These are phyloP conservation scores for Porites rus DNA, from an alignment of 92 coral and sea anemone species.

Conservation along the genomic window DNA sequence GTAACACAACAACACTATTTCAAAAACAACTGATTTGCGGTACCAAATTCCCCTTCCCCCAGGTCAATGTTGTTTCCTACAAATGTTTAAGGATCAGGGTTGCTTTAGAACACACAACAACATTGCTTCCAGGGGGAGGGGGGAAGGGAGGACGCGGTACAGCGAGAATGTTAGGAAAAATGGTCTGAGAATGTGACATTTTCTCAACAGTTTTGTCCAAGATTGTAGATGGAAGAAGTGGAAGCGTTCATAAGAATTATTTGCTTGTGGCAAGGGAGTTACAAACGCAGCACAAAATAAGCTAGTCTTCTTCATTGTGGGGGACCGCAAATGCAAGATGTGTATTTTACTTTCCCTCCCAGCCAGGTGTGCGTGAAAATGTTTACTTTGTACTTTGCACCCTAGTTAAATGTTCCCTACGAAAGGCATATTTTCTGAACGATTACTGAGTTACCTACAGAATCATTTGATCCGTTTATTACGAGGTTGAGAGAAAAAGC, in stretches of 20 bases:
- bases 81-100: too few species aligned
- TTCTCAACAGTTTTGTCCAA: too few species aligned
- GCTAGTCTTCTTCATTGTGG: conserved; percentile 52
- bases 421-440: conserved; percentile 53
- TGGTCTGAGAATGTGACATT: too few species aligned
- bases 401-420: conserved; percentile 59
- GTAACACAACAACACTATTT: too few species aligned
- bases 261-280: too few species aligned
- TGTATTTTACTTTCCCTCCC: conserved; percentile 55
- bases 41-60: too few species aligned
- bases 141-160: too few species aligned
- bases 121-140: too few species aligned
- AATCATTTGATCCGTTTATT: conserved; percentile 55
- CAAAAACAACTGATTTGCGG: too few species aligned
- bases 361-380: conserved; percentile 54
- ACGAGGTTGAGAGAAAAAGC: conserved; percentile 67
- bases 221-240: conserved; percentile 37
- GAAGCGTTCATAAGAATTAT: conserved; percentile 44
- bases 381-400: conserved; percentile 36
- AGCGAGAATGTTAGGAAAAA: too few species aligned
- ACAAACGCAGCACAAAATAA: conserved; percentile 35
- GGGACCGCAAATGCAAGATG: conserved; percentile 55
- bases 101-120: too few species aligned
- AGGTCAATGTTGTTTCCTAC: too few species aligned
- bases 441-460: conserved; percentile 61